Percentiles rank a stretch among this genome's conserved stretches.
Evolutionary conservation across 2,797 vertebrate species (phyloP).

Genomic region (Amphiprion clarkii): DNA sequence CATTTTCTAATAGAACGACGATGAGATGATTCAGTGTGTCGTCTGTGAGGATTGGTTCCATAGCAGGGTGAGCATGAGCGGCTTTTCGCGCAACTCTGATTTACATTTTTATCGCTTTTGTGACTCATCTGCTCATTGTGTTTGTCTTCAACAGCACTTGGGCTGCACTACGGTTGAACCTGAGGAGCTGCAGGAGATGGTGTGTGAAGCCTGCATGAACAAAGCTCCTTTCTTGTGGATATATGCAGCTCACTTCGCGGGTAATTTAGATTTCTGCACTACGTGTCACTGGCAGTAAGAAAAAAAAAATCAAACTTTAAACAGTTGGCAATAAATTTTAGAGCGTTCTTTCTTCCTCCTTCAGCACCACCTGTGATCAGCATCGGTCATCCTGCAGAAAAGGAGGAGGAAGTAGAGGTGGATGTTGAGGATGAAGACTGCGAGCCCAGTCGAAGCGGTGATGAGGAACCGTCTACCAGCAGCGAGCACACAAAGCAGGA

Average conservation of each 20-base stretch:
- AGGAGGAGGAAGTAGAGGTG: constrained; percentile 48
- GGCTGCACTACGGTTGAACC: constrained; percentile 87
- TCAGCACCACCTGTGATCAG: constrained; percentile 66
- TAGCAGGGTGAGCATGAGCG: constrained; percentile 86
- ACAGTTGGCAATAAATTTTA: background rate
- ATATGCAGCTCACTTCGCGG: constrained; percentile 88
- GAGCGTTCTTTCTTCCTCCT: background rate
- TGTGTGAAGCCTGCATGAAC: constrained; percentile 94
- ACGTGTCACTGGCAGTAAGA: background rate
- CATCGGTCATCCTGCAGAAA: constrained; percentile 48
- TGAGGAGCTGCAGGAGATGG: constrained; percentile 95
- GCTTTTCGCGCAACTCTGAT: background rate
- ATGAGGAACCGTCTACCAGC: constrained; percentile 58
- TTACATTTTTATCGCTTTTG: background rate
- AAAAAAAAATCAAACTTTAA: too few species aligned
- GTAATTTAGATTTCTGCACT: constrained; percentile 68
- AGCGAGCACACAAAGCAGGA: constrained; percentile 38
- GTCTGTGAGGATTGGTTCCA: constrained; percentile 99
- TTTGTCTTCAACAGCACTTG: constrained; percentile 86
- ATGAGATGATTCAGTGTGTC: constrained; percentile 98
- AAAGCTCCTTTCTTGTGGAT: constrained; percentile 92
- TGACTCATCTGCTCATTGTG: background rate
- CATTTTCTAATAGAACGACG: constrained; percentile 85
- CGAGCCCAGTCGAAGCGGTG: constrained; percentile 21
- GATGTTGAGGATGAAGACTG: constrained; percentile 41